phyloP scores from a whole-genome alignment of 1,140 invertebrate genomes.

The Drosophila prosaltans region DNA sequence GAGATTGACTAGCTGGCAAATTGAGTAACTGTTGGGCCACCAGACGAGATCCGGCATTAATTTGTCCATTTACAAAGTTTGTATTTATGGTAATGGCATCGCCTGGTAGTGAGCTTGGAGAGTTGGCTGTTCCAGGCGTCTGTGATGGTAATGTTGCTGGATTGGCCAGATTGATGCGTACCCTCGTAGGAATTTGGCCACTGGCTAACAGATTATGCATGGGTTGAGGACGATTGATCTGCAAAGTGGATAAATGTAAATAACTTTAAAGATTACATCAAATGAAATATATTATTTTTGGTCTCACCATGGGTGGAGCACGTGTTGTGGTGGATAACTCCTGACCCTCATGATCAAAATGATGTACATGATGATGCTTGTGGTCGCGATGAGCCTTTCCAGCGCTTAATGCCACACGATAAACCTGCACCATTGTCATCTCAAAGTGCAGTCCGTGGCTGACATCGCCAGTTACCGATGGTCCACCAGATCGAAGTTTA shows the following conservation, averaged over 20 bases:
- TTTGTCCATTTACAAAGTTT: slow-evolving; percentile 86
- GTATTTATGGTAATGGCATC: slow-evolving; percentile 83
- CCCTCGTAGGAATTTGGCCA: slow-evolving; percentile 87
- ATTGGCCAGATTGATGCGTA: slow-evolving; percentile 85
- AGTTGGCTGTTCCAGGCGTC: background rate
- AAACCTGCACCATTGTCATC: slow-evolving; percentile 90
- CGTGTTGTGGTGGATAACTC: slow-evolving; percentile 84
- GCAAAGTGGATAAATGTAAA: background rate
- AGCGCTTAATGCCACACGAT: slow-evolving; percentile 90
- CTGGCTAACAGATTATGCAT: slow-evolving; percentile 87
- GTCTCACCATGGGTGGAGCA: slow-evolving; percentile 84
- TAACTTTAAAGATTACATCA: background rate
- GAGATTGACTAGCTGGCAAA: slow-evolving; percentile 12
- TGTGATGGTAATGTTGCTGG: slow-evolving; percentile 6
- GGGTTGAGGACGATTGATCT: slow-evolving; percentile 84
- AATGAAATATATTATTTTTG: too few relatives aligned
- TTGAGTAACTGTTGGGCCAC: slow-evolving; percentile 85
- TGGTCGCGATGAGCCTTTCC: slow-evolving; percentile 93
- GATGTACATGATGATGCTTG: slow-evolving; percentile 92
- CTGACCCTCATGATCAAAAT: slow-evolving; percentile 89
- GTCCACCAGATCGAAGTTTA: slow-evolving; percentile 87
- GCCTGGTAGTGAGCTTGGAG: slow-evolving; percentile 30
- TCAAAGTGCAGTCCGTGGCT: slow-evolving; percentile 89
- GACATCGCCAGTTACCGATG: slow-evolving; percentile 87
- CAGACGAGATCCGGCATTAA: slow-evolving; percentile 84